Conservation (phyloP, 1,140 invertebrate genomes). For the Babylonia areolata region DNA sequence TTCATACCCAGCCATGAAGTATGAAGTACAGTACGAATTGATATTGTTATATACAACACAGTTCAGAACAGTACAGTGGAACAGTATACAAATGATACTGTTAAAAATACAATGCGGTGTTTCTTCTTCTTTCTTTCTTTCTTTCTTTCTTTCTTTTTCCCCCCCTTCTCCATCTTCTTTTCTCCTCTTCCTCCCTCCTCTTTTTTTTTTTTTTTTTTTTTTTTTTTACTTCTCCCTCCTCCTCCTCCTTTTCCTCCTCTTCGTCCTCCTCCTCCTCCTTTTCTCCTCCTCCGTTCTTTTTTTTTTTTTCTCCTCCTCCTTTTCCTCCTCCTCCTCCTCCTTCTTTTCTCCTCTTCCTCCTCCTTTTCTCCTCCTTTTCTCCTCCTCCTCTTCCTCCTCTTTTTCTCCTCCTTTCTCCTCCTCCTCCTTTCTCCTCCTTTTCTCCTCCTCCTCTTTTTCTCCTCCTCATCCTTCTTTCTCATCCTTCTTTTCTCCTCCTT, state of each 20-base stretch:
- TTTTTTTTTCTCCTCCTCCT: not conserved
- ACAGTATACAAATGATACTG: not conserved
- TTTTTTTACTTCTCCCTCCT: not conserved
- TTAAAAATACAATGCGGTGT: too few relatives aligned
- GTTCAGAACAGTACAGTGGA: too few relatives aligned
- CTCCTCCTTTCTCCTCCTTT: too few relatives aligned
- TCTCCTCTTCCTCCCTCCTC: not conserved
- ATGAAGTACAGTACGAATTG: too few relatives aligned
- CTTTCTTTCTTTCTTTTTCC: constrained; percentile 2
- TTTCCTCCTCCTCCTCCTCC: not conserved
- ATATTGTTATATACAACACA: too few relatives aligned
- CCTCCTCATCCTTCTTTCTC: too few relatives aligned
- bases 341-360: not conserved
- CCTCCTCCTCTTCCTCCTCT: too few relatives aligned
- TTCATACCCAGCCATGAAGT: too few relatives aligned
- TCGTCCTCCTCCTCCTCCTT: not conserved
- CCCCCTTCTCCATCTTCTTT: too few relatives aligned
- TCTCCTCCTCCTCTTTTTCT: too few relatives aligned
- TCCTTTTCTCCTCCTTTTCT: not conserved
- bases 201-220: not conserved
- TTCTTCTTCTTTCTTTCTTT: not conserved
- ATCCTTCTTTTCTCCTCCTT: too few relatives aligned
- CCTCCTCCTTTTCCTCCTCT: not conserved
- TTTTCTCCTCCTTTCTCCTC: too few relatives aligned
- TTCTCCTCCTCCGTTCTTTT: not conserved